These are phyloP conservation scores for Drosophila ezoana DNA, from an alignment of 2,888 invertebrate genomes.

Conservation along the genomic window DNA sequence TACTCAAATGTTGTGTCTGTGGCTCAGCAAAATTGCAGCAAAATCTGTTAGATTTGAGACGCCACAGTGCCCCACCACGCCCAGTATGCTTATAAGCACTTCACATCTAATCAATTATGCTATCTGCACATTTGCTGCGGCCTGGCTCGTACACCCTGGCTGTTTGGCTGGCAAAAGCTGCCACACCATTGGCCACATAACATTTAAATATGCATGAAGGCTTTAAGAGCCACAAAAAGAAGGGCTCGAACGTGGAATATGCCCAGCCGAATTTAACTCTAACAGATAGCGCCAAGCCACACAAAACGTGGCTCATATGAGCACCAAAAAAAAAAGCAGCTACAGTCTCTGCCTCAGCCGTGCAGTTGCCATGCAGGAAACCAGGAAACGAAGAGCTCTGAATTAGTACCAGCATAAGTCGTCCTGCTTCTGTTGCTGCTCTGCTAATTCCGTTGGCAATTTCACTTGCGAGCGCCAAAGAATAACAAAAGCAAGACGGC, in stretches of 20 bases:
- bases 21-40: conserved; percentile 34
- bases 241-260: conserved; percentile 31
- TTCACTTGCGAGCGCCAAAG: conserved; percentile 50
- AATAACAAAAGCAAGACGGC: conserved; percentile 33
- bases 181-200: conserved; percentile 66
- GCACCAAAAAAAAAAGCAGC: conserved; percentile 1
- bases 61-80: no score
- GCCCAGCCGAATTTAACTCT: conserved; percentile 45
- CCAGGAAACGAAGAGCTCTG: conserved; percentile 8
- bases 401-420: conserved; percentile 47
- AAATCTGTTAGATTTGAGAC: conserved; percentile 36
- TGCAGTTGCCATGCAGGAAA: conserved; percentile 3
- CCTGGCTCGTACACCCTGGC: conserved; percentile 13
- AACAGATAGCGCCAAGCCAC: conserved; percentile 46
- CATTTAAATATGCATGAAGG: conserved; percentile 73
- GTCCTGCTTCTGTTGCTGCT: conserved; percentile 16
- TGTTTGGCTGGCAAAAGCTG: conserved; percentile 19
- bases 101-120: conserved; percentile 77
- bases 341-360: conserved; percentile 23
- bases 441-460: conserved; percentile 76
- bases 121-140: conserved; percentile 62
- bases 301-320: conserved; percentile 26
- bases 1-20: conserved; percentile 25
- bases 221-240: conserved; percentile 49
- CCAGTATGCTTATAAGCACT: conserved; percentile 62